Evolutionary conservation across 2,797 vertebrate genomes (phyloP), one percentile per base, ranked within the genome.

Genomic region (Atherinosoma microstoma): DNA sequence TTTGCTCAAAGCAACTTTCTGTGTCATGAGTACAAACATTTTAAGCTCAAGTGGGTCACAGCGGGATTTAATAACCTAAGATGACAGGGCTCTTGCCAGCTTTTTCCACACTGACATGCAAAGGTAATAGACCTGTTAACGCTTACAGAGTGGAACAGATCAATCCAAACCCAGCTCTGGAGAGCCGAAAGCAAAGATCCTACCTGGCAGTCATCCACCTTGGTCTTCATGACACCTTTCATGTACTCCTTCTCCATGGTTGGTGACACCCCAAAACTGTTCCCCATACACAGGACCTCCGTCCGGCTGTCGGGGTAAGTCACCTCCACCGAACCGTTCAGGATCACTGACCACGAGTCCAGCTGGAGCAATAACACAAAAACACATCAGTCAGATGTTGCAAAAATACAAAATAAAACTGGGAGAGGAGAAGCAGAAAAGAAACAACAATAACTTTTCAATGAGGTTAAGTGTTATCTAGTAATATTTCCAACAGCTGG

Each of bases 151-250:
- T 29, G 34, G 7, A 45, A 57, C 34, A 29, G n/a, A 42, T 64
- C 9, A 57, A 29, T 29, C 9, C 6, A 9, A 20, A 24, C 9
- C 6, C 27, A 0, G 8, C 0, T 2, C 13, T 32, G n/a, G 6
- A 42, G 51, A 12, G 38, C 32, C 29, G 13, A 35, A 27, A 60
- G 10, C 0, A 15, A 45, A 47, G n/a, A 65, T 56, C 84, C 38
- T 94, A 99, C 98, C 97, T 99, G 98, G 92, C 98, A 99, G 91
- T 99, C 98, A 84, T 99, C 98, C 94, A 98, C 98, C 92, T 99
- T 99, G 71, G 98, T 99, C 94, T 96, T 97, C 98, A 99, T 99
- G 57, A 98, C 94, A 5, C 98, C 98, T 92, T 98, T 99, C 98
- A 99, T 99, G 80, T 96, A 97, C 70, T 99, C 97, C 85, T 99